Percentiles rank a stretch among this genome's conserved stretches.
phyloP scores from a whole-genome alignment of 1,140 invertebrate species.

The Fopius arisanus region DNA sequence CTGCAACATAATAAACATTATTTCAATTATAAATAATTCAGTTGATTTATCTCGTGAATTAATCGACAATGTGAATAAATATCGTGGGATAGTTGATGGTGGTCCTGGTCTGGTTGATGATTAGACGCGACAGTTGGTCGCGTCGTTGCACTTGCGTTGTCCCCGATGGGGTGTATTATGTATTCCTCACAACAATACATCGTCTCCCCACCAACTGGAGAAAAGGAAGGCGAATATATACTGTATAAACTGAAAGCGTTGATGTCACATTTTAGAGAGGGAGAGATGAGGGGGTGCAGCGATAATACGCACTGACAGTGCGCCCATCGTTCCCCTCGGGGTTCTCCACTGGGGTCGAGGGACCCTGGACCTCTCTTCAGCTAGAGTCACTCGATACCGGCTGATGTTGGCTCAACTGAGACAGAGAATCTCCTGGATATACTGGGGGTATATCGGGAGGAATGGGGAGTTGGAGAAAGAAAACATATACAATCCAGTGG shows the following conservation, averaged over 20 bases:
- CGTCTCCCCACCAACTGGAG: background rate
- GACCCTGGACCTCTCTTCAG: constrained; percentile 26
- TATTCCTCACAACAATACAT: constrained; percentile 12
- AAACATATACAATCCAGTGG: constrained; percentile 50
- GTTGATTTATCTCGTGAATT: too few relatives aligned
- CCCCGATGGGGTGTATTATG: constrained; percentile 26
- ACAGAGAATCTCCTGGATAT: background rate
- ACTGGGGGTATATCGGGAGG: background rate
- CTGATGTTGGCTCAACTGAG: background rate
- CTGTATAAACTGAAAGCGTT: background rate
- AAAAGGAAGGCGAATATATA: constrained; percentile 11
- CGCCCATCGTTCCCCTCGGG: constrained; percentile 47
- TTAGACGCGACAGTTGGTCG: constrained; percentile 62
- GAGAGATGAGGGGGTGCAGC: constrained; percentile 39
- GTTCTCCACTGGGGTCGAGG: constrained; percentile 35
- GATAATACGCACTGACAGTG: constrained; percentile 62
- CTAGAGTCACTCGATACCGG: constrained; percentile 8
- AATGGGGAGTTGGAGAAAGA: constrained; percentile 13
- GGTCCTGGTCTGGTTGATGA: constrained; percentile 52
- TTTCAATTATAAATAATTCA: too few relatives aligned
- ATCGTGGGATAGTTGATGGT: constrained; percentile 47
- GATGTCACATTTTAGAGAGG: constrained; percentile 23
- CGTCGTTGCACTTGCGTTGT: constrained; percentile 37
- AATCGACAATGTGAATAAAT: constrained; percentile 5
- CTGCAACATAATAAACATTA: constrained; percentile 49